Conservation (phyloP, 2,113 vertebrate species). For the Pipa parva region DNA sequence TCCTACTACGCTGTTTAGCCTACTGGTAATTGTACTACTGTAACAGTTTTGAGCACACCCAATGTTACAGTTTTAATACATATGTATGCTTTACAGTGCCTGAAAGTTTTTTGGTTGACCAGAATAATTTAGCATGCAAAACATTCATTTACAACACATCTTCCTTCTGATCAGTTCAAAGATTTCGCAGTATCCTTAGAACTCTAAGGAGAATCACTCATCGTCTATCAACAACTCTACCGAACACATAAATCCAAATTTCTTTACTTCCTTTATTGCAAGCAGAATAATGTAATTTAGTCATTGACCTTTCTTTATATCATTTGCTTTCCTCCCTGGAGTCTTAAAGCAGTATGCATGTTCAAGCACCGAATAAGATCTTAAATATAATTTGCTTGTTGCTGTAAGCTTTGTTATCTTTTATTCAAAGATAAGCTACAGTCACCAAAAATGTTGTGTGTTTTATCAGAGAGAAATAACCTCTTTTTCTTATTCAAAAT, state of each 20-base stretch:
- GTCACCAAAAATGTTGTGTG: too few relatives aligned
- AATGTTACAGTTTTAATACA: conserved; percentile 27
- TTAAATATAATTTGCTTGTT: conserved; percentile 3
- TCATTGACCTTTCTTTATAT: conserved; percentile 23
- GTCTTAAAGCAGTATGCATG: neutral
- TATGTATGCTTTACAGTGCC: conserved; percentile 20
- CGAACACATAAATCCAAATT: conserved; percentile 30
- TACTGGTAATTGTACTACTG: conserved; percentile 6
- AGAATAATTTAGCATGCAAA: conserved; percentile 34
- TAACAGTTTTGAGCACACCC: conserved; percentile 21
- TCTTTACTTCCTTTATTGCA: conserved; percentile 30
- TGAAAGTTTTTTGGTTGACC: conserved; percentile 31
- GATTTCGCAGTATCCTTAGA: conserved; percentile 24
- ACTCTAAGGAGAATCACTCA: conserved; percentile 25
- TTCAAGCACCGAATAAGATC: conserved; percentile 9
- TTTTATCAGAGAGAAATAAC: too few relatives aligned
- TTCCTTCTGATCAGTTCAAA: conserved; percentile 42
- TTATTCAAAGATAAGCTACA: neutral
- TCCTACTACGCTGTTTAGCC: neutral
- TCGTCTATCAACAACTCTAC: conserved; percentile 28
- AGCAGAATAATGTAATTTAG: conserved; percentile 36
- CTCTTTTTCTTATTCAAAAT: too few relatives aligned
- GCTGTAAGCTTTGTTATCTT: neutral
- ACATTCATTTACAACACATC: conserved; percentile 16
- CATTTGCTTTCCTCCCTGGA: neutral